Evolutionary conservation across 1,140 invertebrate species (phyloP), one percentile per base, ranked within the genome.

Genomic region (Spodoptera frugiperda): DNA sequence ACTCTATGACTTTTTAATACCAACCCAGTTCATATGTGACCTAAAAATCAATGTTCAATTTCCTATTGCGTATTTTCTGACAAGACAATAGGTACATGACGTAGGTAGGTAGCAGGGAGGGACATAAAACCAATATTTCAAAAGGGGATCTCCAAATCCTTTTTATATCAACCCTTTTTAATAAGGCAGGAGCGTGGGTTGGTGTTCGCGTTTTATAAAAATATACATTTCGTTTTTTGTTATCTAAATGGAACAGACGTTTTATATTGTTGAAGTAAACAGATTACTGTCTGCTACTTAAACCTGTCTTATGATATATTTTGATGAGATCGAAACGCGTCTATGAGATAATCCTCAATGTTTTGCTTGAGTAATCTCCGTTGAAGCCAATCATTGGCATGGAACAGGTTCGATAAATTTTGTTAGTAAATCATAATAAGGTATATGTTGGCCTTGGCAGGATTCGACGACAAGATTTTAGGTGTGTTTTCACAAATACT

Each of bases 161-260:
- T 54, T 57, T 57, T 57, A n/a, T 55, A 61, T 61, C 30, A 61
- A 63, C 59, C 59, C n/a, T 15, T 39, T 54, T 21, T 21, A 4
- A 57, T 25, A 57, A 12, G 54, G 54, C 30, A 25, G 21, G 11
- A 6, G 11, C 17, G 21, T 11, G 54, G 11, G 6, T 30, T 0
- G 21, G 4, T 63, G 39, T 44, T 33, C 11, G 15, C 1, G 12
- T 63, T 63, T 39, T 44, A 44, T 15, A 44, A 61, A 61, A 9
- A 61, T 3, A 44, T 11, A 25, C 54, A 6, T 25, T 11, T 57
- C 19, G 33, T 19, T 1, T 63, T 39, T 44, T 61, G 2, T 44
- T 63, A 63, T 63, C 59, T 63, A 44, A 9, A 33, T 63, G 44
- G 59, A 63, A 44, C 59, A 63, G 30, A 11, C 33, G 59, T 17